Conservation (phyloP, 2,113 vertebrate species). For the Plecturocebus donacophilus region DNA sequence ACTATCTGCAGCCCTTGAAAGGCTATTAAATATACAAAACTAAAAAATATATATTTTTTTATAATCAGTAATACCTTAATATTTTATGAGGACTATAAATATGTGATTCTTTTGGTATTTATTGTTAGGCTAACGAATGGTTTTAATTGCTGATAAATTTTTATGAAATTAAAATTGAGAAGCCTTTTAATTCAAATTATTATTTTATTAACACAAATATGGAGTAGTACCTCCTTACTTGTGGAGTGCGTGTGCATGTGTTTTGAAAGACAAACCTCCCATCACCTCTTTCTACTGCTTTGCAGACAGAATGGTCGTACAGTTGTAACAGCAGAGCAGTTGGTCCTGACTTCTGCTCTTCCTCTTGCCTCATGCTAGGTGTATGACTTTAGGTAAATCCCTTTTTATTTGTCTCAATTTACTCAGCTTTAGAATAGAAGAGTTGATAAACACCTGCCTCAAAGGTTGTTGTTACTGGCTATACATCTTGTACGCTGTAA, state of each 20-base stretch:
- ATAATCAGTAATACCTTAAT: slow-evolving; percentile 72
- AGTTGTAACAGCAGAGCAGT: not conserved
- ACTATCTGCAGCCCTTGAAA: slow-evolving; percentile 75
- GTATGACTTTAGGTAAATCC: not conserved
- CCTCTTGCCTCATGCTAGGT: not conserved
- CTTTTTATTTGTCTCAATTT: not conserved
- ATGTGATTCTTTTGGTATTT: slow-evolving; percentile 63
- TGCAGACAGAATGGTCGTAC: not conserved
- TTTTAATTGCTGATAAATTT: slow-evolving; percentile 78
- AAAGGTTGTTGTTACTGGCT: not conserved
- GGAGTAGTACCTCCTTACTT: not conserved
- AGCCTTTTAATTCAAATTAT: slow-evolving; percentile 67
- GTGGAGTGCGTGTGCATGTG: not conserved
- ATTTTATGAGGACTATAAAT: slow-evolving; percentile 57
- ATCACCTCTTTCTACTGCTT: not conserved
- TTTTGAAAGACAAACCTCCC: not conserved
- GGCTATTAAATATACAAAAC: slow-evolving; percentile 72
- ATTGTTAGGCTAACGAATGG: slow-evolving; percentile 75
- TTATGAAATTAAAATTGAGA: not conserved
- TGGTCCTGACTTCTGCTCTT: not conserved
- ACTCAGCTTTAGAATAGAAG: not conserved
- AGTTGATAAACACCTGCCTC: not conserved
- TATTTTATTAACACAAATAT: not conserved
- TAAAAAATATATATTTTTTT: slow-evolving; percentile 69
- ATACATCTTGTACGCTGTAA: not conserved